Base-by-base conservation (phyloP, 2,888 invertebrate species). In the Drosophila rubida region DNA sequence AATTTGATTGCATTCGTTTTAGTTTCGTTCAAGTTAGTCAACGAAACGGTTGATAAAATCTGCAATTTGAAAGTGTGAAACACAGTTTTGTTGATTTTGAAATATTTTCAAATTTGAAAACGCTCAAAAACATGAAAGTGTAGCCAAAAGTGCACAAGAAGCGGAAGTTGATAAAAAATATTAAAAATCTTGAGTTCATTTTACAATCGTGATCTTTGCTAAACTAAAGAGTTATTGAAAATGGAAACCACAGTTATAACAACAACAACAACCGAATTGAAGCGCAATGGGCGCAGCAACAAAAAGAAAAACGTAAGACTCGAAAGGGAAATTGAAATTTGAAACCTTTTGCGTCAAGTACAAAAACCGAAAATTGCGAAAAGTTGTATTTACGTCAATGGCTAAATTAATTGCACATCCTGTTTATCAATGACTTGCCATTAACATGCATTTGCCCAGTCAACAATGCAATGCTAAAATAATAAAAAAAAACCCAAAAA, bases 231-330 rank as follows among this genome's bases (percentile, higher is more conserved):
- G 46, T 48, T 53, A 64, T 69, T 44, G 32, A 70, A 72, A 66
- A 88, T 89, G 89, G 88, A 88, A 75, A 77, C 78, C 32, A 83
- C 85, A 45, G 76, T 88, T 62, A 70, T 83, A 55, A 88, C 87
- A 8, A 85, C 88, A 11, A 87, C 84, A 14, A 81, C 80, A 59
- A 82, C 74, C 51, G 79, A 83, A 51, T 13, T 75, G 14, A 78
- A 78, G 27, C 69, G 69, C 25, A 72, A 64, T 49, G 53, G 51
- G 16, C 55, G 74, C 60, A 78, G 51, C 46, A 63, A 49, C 30
- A 82, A 78, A 69, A 68, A 67, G 32, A 74, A 72, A 59, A 76
- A 73, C 32, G 79, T 79, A 69, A 83, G 84, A 44, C 16, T 30
- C 6, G 6, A 13, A 16, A 23, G 27, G 51, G 22, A 44, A 62